Base-by-base conservation (phyloP, 2,797 vertebrate genomes). In the Brachymystax lenok region DNA sequence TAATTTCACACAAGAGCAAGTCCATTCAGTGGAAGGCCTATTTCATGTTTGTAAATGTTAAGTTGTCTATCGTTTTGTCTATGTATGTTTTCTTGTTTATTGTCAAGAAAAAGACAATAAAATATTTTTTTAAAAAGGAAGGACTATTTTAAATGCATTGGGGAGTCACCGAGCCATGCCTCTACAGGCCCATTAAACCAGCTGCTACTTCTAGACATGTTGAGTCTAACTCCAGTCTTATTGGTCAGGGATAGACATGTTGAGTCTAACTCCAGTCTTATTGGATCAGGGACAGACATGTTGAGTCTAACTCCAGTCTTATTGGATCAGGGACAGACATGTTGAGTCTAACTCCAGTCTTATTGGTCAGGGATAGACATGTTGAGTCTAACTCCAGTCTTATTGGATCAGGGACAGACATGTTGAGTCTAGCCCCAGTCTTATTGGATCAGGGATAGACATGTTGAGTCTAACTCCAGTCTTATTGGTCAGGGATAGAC, bases 81-180 rank as follows among this genome's bases (percentile, higher is more conserved):
- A 40, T 40, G 7, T 40, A 40, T 40, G 40, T 40, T 2, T 40
- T 35, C 10, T 40, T 40, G 40, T 40, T 40, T 40, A 40, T 40
- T 40, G 0, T 40, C 40, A 40, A 40, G 40, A 40, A 2, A 10
- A 40, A 40, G 2, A 40, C 8, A 40, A 40, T 40, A 2, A 40
- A 10, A 40, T 40, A 40, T 40, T 10, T n/a, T n/a, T n/a, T n/a
- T n/a, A 10, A 10, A 40, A 40, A 40, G 8, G 8, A 79, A 61
- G 16, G 30, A 83, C 78, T 89, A 86, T 89, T 89, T 89, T 83
- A 79, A 82, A 86, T 75, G 82, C 84, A 76, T 70, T 51, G 70
- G 80, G 79, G 84, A 78, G 35, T 27, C 35, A 13, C 24, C 0
- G n/a, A 72, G 80, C 75, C 61, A 77, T 33, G 5, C 69, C 75